These are phyloP conservation scores for Dasypogon diadema DNA, from an alignment of 2,888 invertebrate genomes.

Conservation along the genomic window DNA sequence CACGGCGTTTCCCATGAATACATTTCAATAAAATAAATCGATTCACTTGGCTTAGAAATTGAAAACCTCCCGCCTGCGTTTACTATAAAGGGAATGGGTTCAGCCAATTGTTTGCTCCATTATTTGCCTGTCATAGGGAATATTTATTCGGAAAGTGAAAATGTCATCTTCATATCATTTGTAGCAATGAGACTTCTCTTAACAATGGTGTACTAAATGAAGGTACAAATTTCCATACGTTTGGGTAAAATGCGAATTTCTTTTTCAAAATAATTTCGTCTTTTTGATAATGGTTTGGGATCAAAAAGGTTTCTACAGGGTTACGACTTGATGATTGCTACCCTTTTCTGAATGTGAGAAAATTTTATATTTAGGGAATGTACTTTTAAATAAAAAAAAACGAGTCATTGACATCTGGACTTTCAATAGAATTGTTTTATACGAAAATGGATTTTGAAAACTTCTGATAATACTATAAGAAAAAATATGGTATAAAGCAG, in stretches of 20 bases:
- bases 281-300: neutral
- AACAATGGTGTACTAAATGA: neutral
- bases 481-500: too few relatives aligned
- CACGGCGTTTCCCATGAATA: conserved; percentile 40
- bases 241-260: neutral
- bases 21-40: conserved; percentile 41
- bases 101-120: conserved; percentile 23
- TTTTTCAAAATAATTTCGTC: neutral
- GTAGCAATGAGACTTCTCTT: neutral
- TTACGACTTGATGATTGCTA: too few relatives aligned
- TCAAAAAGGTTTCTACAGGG: neutral
- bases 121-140: conserved; percentile 20
- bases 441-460: too few relatives aligned
- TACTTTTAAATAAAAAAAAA: too few relatives aligned
- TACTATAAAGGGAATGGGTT: conserved; percentile 22
- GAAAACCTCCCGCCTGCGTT: conserved; percentile 9
- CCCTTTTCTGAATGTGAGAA: too few relatives aligned
- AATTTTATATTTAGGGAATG: too few relatives aligned
- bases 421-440: too few relatives aligned
- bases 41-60: conserved; percentile 7
- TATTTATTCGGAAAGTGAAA: conserved; percentile 34
- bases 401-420: too few relatives aligned
- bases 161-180: conserved; percentile 39
- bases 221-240: conserved; percentile 17
- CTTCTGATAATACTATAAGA: too few relatives aligned